Evolutionary conservation across 2,797 vertebrate species (phyloP).

Genomic region (Scomberomorus guttatus): DNA sequence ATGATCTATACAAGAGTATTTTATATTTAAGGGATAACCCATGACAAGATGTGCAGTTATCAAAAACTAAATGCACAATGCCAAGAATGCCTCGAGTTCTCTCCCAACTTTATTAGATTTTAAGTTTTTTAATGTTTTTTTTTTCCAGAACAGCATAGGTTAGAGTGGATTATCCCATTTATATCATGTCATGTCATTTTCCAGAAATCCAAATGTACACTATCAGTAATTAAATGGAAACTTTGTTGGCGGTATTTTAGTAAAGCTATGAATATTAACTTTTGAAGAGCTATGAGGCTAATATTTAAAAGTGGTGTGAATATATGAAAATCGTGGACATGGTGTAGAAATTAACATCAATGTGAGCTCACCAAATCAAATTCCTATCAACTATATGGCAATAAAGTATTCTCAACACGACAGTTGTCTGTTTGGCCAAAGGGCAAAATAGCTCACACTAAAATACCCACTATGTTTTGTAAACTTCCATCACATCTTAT

Average conservation of each 20-base stretch:
- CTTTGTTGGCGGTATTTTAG: constrained; percentile 6
- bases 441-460: background rate
- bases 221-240: constrained; percentile 6
- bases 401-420: background rate
- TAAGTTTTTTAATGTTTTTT: background rate
- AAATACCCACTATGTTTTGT: constrained; percentile 22
- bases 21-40: constrained; percentile 25
- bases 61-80: constrained; percentile 5
- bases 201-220: constrained; percentile 5
- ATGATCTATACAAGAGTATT: constrained; percentile 37
- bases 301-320: background rate
- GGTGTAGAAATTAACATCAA: constrained; percentile 7
- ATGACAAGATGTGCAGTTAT: constrained; percentile 16
- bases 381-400: constrained; percentile 2
- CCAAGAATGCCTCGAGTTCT: background rate
- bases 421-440: background rate
- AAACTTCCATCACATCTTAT: constrained; percentile 6
- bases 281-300: background rate
- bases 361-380: constrained; percentile 15
- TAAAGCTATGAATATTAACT: background rate
- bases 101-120: background rate
- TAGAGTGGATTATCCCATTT: background rate
- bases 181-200: background rate
- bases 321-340: background rate
- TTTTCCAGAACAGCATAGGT: background rate